Percentiles rank a stretch among this genome's conserved stretches.
Evolutionary conservation across 2,113 vertebrate genomes (phyloP).

Genomic region (Nannospalax galili): DNA sequence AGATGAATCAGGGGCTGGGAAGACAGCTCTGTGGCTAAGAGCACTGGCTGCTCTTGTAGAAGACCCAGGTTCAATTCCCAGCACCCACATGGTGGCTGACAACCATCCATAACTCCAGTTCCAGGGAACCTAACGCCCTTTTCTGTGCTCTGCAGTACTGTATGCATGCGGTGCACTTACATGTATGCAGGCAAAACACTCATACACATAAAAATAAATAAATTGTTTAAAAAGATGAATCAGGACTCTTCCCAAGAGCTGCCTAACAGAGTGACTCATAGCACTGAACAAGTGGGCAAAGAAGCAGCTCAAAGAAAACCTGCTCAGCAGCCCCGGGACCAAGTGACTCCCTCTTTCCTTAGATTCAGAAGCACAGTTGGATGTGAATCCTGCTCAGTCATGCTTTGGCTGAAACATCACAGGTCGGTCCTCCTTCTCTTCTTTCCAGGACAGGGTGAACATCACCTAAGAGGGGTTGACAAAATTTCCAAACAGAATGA

Average conservation of each 20-base stretch:
- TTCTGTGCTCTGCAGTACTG: no score
- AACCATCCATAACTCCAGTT: no score
- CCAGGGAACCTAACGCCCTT: no score
- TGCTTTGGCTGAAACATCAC: not conserved
- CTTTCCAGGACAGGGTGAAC: not conserved
- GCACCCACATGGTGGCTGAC: no score
- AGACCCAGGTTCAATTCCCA: no score
- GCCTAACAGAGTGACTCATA: not conserved
- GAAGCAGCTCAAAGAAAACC: not conserved
- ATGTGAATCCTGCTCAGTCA: not conserved
- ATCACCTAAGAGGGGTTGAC: not conserved
- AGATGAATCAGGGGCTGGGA: conserved; percentile 27
- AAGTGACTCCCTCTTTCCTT: not conserved
- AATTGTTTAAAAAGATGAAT: conserved; percentile 67
- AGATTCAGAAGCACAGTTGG: not conserved
- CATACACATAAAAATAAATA: not conserved
- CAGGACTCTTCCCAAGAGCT: conserved; percentile 12
- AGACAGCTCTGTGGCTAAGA: no score
- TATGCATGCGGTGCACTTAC: no score
- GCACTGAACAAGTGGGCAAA: not conserved
- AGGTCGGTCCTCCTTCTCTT: not conserved
- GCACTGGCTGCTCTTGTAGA: no score
- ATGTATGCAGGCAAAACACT: no score
- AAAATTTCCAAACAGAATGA: not conserved
- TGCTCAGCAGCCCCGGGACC: not conserved